Percentiles rank a stretch among this genome's conserved stretches.
Evolutionary conservation across 92 coral and sea anemone genomes (phyloP).

Genomic region (Umimayanthus chanpuru): DNA sequence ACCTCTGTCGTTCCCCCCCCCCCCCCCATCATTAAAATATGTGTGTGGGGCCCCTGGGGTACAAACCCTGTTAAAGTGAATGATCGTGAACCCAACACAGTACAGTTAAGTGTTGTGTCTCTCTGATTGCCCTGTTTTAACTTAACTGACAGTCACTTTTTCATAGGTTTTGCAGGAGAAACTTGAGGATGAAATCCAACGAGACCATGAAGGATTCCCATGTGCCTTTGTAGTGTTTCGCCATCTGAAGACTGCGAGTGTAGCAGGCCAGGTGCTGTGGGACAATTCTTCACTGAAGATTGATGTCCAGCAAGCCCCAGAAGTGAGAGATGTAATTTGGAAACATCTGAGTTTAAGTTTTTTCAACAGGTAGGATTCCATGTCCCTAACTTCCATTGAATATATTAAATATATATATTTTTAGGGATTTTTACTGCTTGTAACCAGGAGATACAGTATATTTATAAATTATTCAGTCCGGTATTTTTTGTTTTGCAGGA

Average conservation of each 20-base stretch:
- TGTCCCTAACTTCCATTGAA: too few relatives aligned
- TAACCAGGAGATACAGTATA: too few relatives aligned
- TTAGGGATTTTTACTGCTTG: too few relatives aligned
- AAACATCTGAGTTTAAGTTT: constrained; percentile 64
- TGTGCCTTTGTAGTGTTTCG: constrained; percentile 88
- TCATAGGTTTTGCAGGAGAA: constrained; percentile 59
- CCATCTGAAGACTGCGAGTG: constrained; percentile 68
- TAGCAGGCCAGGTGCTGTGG: constrained; percentile 85
- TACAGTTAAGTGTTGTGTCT: too few relatives aligned
- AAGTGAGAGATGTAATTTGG: constrained; percentile 82
- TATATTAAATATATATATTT: too few relatives aligned
- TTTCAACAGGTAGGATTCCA: constrained; percentile 59
- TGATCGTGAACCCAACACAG: too few relatives aligned
- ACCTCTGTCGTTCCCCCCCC: too few relatives aligned
- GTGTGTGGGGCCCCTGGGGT: too few relatives aligned
- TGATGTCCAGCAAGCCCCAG: constrained; percentile 76
- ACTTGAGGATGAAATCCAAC: constrained; percentile 69
- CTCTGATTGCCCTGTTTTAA: too few relatives aligned
- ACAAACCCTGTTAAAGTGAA: too few relatives aligned
- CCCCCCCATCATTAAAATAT: too few relatives aligned
- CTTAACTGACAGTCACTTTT: background rate
- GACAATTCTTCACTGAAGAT: constrained; percentile 66
- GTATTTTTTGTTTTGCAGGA: constrained; percentile 52
- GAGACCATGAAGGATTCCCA: constrained; percentile 56
- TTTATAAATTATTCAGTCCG: background rate